Percentiles rank a stretch among this genome's conserved stretches.
These are phyloP conservation scores for Syngnathoides biaculeatus DNA, from an alignment of 2,113 vertebrate genomes.

Conservation along the genomic window DNA sequence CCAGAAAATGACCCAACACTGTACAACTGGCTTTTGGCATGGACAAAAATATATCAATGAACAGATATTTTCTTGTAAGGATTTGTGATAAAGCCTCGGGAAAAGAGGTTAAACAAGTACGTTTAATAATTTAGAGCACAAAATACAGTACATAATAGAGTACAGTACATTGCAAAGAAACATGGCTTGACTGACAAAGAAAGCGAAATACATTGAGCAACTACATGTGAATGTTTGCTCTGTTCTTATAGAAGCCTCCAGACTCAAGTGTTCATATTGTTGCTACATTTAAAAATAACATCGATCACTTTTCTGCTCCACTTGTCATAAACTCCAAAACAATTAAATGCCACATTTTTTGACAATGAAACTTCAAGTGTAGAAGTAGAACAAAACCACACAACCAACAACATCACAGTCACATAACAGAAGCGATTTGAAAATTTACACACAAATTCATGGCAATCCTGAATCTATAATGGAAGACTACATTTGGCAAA, in stretches of 20 bases:
- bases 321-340: constrained; percentile 7
- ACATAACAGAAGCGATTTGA: not conserved
- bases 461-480: constrained; percentile 7
- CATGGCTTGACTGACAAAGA: constrained; percentile 32
- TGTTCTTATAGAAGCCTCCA: constrained; percentile 11
- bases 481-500: constrained; percentile 61
- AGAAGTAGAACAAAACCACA: not conserved
- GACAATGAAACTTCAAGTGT: not conserved
- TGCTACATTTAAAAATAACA: constrained; percentile 51
- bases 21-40: not conserved
- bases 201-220: constrained; percentile 51
- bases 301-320: constrained; percentile 15
- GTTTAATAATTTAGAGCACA: constrained; percentile 62
- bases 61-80: not conserved
- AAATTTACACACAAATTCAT: not conserved
- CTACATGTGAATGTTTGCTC: constrained; percentile 2
- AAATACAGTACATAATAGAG: constrained; percentile 20
- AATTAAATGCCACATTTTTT: not conserved
- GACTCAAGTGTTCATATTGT: constrained; percentile 37
- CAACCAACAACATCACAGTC: constrained; percentile 7
- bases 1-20: not conserved
- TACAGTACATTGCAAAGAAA: not conserved
- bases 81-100: not conserved
- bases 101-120: constrained; percentile 34
- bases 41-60: not conserved